Base-by-base conservation (phyloP, 2,113 vertebrate genomes). In the Elachura formosa region DNA sequence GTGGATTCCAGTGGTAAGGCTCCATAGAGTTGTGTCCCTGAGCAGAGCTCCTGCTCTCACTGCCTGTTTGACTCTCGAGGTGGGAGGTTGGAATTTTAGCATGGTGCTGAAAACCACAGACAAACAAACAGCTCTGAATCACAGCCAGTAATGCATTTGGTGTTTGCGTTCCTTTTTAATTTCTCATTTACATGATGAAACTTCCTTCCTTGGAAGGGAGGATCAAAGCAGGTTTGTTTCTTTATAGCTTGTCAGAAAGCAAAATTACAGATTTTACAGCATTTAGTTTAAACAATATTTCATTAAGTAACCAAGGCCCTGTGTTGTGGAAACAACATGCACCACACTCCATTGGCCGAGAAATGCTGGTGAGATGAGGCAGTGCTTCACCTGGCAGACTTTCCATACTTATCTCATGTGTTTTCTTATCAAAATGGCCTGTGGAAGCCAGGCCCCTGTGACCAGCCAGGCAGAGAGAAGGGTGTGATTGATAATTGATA, bases 1-100 rank as follows among this genome's bases (percentile, higher is more conserved):
- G 99, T 80, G 99, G 98, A 97, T 99, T 98, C 95, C 98, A 99
- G 94, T 99, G 99, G 99, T 99, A 97, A 99, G 99, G 61, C 52
- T 76, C 24, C 11, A 4, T 1, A 28, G 67, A 5, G 31, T 9
- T 88, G 9, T 17, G 34, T 9, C 54, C 56, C 46, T 31, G 21
- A 59, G 17, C 75, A 62, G 31, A 41, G 66, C 56, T 61, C 43
- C 46, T 56, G 52, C 38, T 28, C 52, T 58, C 21, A 1, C 87
- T 45, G 33, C 62, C 46, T 20, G 12, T 29, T 34, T 67, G 49
- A 31, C 38, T 63, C 28, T 43, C 3, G 0, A 6, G 13, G 64
- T 54, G 72, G 88, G 93, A 79, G 67, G 49, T 0, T 72, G 90
- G 74, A 73, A 49, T 54, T 92, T 9, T 14, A 52, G 55, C 52